phyloP scores from a whole-genome alignment of 2,888 invertebrate genomes.

The Drosophila colorata region DNA sequence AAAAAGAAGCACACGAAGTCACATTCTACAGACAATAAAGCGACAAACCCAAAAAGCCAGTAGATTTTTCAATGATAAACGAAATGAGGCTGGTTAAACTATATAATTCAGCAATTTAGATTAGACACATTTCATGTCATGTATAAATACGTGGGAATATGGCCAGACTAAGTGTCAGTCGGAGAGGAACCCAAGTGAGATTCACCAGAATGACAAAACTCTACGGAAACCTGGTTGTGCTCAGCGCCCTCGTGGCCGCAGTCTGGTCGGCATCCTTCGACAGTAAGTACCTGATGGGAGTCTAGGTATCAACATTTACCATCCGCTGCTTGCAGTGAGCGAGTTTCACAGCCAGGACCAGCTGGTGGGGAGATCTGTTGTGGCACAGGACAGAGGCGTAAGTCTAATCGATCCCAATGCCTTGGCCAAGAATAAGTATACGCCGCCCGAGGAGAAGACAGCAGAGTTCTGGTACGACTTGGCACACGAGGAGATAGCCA shows the following conservation, averaged over 20 bases:
- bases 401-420: constrained; percentile 56
- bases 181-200: constrained; percentile 5
- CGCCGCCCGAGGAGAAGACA: constrained; percentile 63
- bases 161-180: constrained; percentile 20
- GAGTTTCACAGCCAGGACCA: constrained; percentile 53
- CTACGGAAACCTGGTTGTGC: constrained; percentile 13
- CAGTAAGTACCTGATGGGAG: constrained; percentile 23
- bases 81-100: constrained; percentile 19
- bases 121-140: constrained; percentile 15
- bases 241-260: constrained; percentile 19
- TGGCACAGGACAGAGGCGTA: not conserved
- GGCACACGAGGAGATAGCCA: constrained; percentile 57
- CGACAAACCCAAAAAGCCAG: constrained; percentile 28
- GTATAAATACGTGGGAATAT: constrained; percentile 40
- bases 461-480: constrained; percentile 72
- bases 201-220: constrained; percentile 28
- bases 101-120: constrained; percentile 30
- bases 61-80: constrained; percentile 31
- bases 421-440: constrained; percentile 53
- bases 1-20: constrained; percentile 1
- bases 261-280: constrained; percentile 31
- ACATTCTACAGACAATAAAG: constrained; percentile 10
- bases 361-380: constrained; percentile 38
- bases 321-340: constrained; percentile 28
- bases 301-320: too few species aligned